Conservation (phyloP, 2,888 invertebrate genomes). For the Emmelina monodactyla region DNA sequence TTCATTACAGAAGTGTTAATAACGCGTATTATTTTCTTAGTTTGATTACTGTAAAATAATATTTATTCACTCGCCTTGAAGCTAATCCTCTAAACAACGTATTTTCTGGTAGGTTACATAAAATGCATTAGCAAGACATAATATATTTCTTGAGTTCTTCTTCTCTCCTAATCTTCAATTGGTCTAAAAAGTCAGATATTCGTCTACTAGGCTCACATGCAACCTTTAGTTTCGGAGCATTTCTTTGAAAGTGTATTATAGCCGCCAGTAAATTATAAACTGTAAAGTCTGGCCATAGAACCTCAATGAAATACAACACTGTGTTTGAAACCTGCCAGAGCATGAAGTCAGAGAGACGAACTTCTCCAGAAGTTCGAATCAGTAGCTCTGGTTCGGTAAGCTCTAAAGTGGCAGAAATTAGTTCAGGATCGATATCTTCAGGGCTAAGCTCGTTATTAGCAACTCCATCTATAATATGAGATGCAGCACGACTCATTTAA, state of each 20-base stretch:
- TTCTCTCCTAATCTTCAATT: conserved; percentile 41
- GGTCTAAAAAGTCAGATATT: conserved; percentile 42
- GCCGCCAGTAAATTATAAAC: conserved; percentile 90
- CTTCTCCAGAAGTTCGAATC: conserved; percentile 96
- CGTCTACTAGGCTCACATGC: conserved; percentile 25
- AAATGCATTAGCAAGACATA: conserved; percentile 18
- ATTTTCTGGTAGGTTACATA: neutral
- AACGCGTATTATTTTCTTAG: too few species aligned
- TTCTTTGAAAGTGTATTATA: conserved; percentile 86
- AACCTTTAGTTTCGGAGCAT: conserved; percentile 26
- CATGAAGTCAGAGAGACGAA: conserved; percentile 78
- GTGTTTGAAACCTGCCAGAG: conserved; percentile 73
- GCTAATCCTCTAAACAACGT: neutral
- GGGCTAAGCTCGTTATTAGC: conserved; percentile 66
- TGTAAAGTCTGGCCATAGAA: conserved; percentile 96
- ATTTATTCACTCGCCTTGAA: neutral
- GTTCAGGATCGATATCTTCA: conserved; percentile 78
- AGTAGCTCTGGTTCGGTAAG: conserved; percentile 86
- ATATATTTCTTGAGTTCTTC: conserved; percentile 34
- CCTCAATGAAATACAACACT: conserved; percentile 86
- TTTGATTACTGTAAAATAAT: too few species aligned
- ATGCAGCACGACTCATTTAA: conserved; percentile 52
- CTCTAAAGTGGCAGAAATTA: conserved; percentile 77
- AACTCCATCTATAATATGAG: conserved; percentile 73
- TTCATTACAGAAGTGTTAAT: too few species aligned